Evolutionary conservation across 2,888 invertebrate genomes (phyloP), one percentile per base, ranked within the genome.

Genomic region (Himalopsyche japonica): DNA sequence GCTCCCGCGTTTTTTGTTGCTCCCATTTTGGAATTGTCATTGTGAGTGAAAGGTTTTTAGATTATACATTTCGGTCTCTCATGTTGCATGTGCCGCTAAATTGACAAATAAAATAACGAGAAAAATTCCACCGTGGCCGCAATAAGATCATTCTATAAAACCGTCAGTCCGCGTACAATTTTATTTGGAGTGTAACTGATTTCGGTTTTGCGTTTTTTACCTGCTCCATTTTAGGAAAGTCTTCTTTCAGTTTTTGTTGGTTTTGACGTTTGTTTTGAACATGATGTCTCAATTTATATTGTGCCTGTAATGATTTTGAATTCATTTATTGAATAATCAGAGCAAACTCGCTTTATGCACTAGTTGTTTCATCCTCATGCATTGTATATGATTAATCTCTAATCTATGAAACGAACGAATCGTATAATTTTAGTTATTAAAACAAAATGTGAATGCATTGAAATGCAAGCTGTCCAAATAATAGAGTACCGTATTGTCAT

Each of bases 1-100:
- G 20, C 27, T 30, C 47, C 30, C 15, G 48, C 18, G 24, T 43
- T 79, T 47, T 79, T 79, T 79, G 37, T 80, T 27, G 27, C 70
- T 27, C 20, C 27, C 70, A 70, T 70, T 43, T 70, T 15, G 70
- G 70, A 70, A 77, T 84, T 84, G 84, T 84, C 84, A 84, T 84
- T 78, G 79, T 70, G n/a, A 84, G 84, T 81, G 84, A 84, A 84
- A 84, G 77, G 78, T 84, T 84, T 83, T 82, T 84, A 20, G 84
- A 78, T 81, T 70, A 70, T 70, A 15, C 70, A 70, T 24, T 70
- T 70, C 12, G 43, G 12, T 83, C 43, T 83, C 57, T 79, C 83
- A 83, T 80, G 70, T 70, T 70, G 76, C 80, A 80, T 83, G 80
- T 80, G 47, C 79, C 77, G 80, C 80, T 48, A 83, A 83, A 83